These are phyloP conservation scores for Apis laboriosa DNA, from an alignment of 1,140 invertebrate genomes.

Conservation along the genomic window DNA sequence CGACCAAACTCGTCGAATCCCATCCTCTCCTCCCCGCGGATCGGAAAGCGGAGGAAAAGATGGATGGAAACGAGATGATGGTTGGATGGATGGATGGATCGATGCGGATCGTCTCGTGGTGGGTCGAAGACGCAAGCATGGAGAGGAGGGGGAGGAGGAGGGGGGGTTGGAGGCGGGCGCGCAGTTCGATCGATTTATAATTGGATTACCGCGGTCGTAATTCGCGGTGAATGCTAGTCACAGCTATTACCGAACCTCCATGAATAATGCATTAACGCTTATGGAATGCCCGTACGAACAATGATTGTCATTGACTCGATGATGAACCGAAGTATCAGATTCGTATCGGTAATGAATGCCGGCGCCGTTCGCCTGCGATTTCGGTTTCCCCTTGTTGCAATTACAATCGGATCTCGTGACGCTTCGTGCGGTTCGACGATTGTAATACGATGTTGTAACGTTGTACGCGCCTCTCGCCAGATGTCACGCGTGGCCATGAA, in stretches of 20 bases:
- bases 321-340: constrained; percentile 52
- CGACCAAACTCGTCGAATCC: background rate
- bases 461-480: constrained; percentile 57
- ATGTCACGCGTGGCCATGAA: constrained; percentile 59
- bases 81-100: background rate
- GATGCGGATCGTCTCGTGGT: background rate
- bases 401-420: constrained; percentile 56
- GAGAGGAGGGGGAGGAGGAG: too few species aligned
- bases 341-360: constrained; percentile 51
- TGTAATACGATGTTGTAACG: constrained; percentile 57
- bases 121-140: background rate
- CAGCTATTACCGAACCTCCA: constrained; percentile 39
- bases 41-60: too few species aligned
- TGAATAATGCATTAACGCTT: constrained; percentile 48
- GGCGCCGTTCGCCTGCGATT: background rate
- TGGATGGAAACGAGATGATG: background rate
- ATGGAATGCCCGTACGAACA: constrained; percentile 44
- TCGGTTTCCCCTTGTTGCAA: constrained; percentile 28
- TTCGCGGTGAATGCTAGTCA: constrained; percentile 48
- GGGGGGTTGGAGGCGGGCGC: background rate
- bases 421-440: constrained; percentile 59
- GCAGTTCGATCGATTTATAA: constrained; percentile 34
- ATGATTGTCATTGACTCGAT: constrained; percentile 53
- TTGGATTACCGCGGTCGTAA: constrained; percentile 49
- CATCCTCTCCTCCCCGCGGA: background rate